These are phyloP conservation scores for Aphelinus certus DNA, from an alignment of 1,140 invertebrate genomes.

Conservation along the genomic window DNA sequence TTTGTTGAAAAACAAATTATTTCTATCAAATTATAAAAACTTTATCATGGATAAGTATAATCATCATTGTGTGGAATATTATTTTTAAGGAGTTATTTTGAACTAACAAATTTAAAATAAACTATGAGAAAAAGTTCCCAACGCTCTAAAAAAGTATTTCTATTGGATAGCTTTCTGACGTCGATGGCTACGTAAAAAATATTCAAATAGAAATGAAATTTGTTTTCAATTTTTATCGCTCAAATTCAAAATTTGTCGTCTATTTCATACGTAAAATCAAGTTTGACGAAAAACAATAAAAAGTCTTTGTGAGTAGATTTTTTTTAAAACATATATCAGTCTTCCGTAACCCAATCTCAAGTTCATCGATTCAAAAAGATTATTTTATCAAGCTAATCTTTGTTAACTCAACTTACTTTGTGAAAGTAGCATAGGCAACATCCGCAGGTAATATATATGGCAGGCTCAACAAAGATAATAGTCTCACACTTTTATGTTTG, in stretches of 20 bases:
- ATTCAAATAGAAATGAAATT: too few relatives aligned
- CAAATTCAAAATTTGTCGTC: too few relatives aligned
- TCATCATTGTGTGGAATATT: too few relatives aligned
- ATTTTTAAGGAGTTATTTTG: too few relatives aligned
- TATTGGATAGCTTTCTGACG: not conserved
- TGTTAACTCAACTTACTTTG: constrained; percentile 72
- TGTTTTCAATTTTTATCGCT: too few relatives aligned
- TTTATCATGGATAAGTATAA: too few relatives aligned
- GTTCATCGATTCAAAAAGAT: too few relatives aligned
- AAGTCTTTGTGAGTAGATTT: too few relatives aligned
- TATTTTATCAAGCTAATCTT: too few relatives aligned
- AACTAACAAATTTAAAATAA: not conserved
- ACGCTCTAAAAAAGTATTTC: not conserved
- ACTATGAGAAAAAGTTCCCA: not conserved
- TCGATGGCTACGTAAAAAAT: too few relatives aligned
- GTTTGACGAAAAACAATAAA: too few relatives aligned
- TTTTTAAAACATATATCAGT: not conserved
- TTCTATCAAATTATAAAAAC: constrained; percentile 18
- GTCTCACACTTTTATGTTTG: constrained; percentile 80
- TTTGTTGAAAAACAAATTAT: not conserved
- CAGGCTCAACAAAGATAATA: constrained; percentile 81
- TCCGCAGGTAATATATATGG: constrained; percentile 88
- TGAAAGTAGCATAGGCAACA: constrained; percentile 83
- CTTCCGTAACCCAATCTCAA: not conserved
- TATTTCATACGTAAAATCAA: too few relatives aligned